These are phyloP conservation scores for Tipula vernalis DNA, from an alignment of 2,888 invertebrate species.

Conservation along the genomic window DNA sequence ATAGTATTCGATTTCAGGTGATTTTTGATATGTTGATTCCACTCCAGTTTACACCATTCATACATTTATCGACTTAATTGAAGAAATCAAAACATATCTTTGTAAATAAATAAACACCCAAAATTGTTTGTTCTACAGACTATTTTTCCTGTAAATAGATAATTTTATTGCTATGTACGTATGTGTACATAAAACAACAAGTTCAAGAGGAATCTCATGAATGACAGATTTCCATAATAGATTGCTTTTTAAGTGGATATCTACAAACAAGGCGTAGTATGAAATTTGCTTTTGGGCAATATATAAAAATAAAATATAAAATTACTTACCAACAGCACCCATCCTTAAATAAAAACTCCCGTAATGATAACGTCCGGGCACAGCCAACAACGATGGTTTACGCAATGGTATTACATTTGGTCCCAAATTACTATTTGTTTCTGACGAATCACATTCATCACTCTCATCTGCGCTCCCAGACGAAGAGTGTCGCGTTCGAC, in stretches of 20 bases:
- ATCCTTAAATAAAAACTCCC: constrained; percentile 87
- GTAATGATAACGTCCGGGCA: constrained; percentile 57
- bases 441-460: constrained; percentile 35
- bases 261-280: background rate
- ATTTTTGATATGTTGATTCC: no score
- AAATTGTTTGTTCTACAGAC: background rate
- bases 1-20: no score
- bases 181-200: background rate
- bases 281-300: background rate
- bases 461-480: constrained; percentile 49
- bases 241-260: background rate
- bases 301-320: background rate
- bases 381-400: constrained; percentile 37
- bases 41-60: background rate
- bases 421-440: constrained; percentile 22
- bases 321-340: constrained; percentile 72
- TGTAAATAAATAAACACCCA: background rate
- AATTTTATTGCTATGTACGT: background rate
- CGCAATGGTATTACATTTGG: constrained; percentile 34
- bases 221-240: background rate
- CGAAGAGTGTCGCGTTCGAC: constrained; percentile 23
- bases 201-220: background rate
- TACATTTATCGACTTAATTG: background rate
- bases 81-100: background rate
- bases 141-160: background rate